These are phyloP conservation scores for Pseudochirops cupreus DNA, from an alignment of 2,797 vertebrate species.

Conservation along the genomic window DNA sequence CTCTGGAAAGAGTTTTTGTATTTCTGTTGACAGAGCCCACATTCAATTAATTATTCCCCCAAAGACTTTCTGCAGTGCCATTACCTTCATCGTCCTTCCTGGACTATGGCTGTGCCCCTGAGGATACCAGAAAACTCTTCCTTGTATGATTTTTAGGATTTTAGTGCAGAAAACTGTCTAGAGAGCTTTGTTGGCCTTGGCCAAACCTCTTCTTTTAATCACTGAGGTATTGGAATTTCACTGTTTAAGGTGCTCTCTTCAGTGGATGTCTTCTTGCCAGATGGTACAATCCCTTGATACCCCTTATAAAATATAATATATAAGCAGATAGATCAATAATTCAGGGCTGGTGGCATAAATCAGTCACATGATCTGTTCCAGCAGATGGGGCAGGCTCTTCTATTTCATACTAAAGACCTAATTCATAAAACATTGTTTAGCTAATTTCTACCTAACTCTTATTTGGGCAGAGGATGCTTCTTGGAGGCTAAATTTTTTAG, in stretches of 20 bases:
- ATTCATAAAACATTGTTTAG: conserved; percentile 79
- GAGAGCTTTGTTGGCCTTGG: neutral
- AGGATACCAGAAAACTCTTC: neutral
- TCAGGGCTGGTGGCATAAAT: conserved; percentile 81
- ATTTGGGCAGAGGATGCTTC: conserved; percentile 42
- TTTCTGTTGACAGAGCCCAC: neutral
- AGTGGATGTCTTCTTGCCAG: conserved; percentile 80
- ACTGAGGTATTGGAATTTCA: conserved; percentile 65
- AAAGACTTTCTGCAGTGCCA: conserved; percentile 1
- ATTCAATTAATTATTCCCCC: neutral
- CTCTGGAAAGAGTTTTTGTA: neutral
- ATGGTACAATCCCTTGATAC: conserved; percentile 81
- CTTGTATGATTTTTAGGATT: conserved; percentile 2
- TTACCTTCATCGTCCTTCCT: neutral
- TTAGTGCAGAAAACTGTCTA: neutral
- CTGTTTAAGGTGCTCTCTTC: conserved; percentile 77
- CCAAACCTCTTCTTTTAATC: conserved; percentile 42
- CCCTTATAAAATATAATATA: conserved; percentile 82
- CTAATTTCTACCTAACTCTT: conserved; percentile 67
- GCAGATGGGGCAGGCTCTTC: conserved; percentile 78
- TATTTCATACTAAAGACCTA: conserved; percentile 80
- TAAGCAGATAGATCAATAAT: conserved; percentile 81
- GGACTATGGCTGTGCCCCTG: neutral
- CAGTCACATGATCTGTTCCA: conserved; percentile 71
- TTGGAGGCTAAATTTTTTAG: conserved; percentile 7